Base-by-base conservation (phyloP, 1,140 invertebrate species). In the Caenorhabditis remanei region DNA sequence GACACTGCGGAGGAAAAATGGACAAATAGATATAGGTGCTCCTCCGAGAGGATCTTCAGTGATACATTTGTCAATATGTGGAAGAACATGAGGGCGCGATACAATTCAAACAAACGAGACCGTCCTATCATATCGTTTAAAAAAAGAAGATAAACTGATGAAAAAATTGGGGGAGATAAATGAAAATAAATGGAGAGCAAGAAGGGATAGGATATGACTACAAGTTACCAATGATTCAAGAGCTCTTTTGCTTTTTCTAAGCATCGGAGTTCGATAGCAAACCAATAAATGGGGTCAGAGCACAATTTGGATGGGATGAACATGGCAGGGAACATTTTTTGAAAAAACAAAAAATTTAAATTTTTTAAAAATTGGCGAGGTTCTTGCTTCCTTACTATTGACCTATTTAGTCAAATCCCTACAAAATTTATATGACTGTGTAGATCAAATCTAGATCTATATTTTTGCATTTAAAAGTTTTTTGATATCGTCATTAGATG, bases 51-150 rank as follows among this genome's bases (percentile, higher is more conserved):
- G 58, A 21, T 61, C 58, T n/a, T 79, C 71, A 43, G 40, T 79
- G 71, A 79, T 79, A 79, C 71, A 50, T 9, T 79, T 79, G 71
- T 79, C 46, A 48, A 71, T 71, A 71, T 71, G 65, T 71, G 11
- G 43, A 71, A 71, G 11, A 79, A n/a, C 11, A 79, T 14, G 41
- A 71, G 67, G 19, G 21, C 43, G 41, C 43, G 71, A 79, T 79
- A 79, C 71, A 79, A 24, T 53, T 79, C 71, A 79, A 79, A 79
- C 46, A 79, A 50, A 79, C 43, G 5, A 16, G 8, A 8, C 19
- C 46, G 46, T 43, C 71, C 19, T 19, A 9, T 46, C 65, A 19
- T 43, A 71, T 79, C 46, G 46, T 50, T 79, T 53, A 13, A 32
- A 50, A 79, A 41, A 50, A 79, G 5, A 79, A 21, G 46, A 71